Evolutionary conservation across 92 coral and sea anemone genomes (phyloP).

Genomic region (Umimayanthus kanabou): DNA sequence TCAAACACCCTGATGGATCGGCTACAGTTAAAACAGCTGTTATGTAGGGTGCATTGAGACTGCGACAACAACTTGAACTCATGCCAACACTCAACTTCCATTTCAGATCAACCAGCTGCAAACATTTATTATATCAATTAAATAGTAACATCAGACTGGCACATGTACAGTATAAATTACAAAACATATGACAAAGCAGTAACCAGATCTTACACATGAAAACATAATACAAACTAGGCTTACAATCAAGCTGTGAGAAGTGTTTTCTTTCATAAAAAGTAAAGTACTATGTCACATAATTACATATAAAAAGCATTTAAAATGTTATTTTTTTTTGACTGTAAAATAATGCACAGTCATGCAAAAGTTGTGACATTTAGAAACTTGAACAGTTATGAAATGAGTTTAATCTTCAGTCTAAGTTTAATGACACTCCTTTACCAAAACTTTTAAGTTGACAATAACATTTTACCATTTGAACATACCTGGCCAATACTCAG

Average conservation of each 20-base stretch:
- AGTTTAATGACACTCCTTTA: neutral
- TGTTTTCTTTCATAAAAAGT: too few species aligned
- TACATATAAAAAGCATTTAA: too few species aligned
- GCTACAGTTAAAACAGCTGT: slow-evolving; percentile 72
- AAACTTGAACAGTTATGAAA: too few species aligned
- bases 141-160: neutral
- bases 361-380: too few species aligned
- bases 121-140: neutral
- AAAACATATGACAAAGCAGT: too few species aligned
- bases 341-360: too few species aligned
- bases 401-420: neutral
- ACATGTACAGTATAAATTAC: neutral
- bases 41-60: slow-evolving; percentile 93
- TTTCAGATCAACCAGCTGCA: slow-evolving; percentile 81
- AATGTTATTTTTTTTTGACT: too few species aligned
- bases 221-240: too few species aligned
- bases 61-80: slow-evolving; percentile 90
- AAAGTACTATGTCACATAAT: too few species aligned
- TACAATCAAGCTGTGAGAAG: too few species aligned
- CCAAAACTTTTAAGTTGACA: neutral
- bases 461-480: neutral
- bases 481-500: slow-evolving; percentile 92
- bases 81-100: slow-evolving; percentile 98
- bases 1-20: slow-evolving; percentile 83
- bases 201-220: too few species aligned